Percentiles rank a stretch among this genome's conserved stretches.
Conservation (phyloP, 2,113 vertebrate genomes). For the Rhagologus leucostigma region DNA sequence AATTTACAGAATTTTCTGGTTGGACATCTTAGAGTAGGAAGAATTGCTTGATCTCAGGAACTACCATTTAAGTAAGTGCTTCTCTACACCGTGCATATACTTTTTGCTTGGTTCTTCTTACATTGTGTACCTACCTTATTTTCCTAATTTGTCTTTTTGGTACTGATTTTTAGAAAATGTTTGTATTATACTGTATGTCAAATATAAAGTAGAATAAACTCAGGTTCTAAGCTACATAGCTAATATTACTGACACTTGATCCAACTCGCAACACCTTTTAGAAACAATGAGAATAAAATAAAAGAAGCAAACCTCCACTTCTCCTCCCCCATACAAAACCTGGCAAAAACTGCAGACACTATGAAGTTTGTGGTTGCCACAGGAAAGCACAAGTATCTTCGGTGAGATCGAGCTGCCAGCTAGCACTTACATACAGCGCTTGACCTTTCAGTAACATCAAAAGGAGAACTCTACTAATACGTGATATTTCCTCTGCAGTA, state of each 20-base stretch:
- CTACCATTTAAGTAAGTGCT: neutral
- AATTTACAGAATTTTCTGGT: neutral
- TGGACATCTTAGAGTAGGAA: neutral
- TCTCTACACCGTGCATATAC: neutral
- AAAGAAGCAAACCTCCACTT: neutral
- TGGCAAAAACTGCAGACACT: neutral
- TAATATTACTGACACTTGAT: neutral
- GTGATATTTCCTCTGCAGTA: neutral
- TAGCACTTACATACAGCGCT: neutral
- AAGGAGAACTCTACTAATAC: neutral
- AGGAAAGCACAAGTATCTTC: neutral
- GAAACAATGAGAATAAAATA: neutral
- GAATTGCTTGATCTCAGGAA: neutral
- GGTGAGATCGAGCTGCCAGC: neutral
- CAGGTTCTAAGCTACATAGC: neutral
- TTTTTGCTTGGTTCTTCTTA: neutral
- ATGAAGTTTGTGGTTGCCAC: neutral
- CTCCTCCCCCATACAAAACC: neutral
- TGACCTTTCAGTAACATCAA: neutral
- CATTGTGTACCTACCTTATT: neutral
- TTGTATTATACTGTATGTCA: neutral
- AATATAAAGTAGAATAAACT: neutral
- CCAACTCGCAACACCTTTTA: accelerated
- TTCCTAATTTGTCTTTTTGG: neutral
- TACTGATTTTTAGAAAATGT: neutral